Evolutionary conservation across 2,113 vertebrate genomes (phyloP).

Genomic region (Pica pica): DNA sequence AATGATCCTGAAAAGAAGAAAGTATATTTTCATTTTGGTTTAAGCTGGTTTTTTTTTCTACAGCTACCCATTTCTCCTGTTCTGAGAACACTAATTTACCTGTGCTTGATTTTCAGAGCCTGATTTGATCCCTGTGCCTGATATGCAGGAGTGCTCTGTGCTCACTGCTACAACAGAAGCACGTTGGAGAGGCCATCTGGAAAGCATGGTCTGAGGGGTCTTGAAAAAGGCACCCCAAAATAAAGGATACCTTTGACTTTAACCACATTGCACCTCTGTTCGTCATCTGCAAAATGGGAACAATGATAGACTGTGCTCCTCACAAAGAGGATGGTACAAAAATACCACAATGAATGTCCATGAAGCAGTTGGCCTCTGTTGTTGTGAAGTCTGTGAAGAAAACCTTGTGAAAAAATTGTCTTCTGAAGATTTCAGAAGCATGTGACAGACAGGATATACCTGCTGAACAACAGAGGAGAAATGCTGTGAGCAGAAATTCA

Average conservation of each 20-base stretch:
- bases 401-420: background rate
- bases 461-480: background rate
- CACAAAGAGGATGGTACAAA: background rate
- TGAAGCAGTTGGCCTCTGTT: background rate
- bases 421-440: background rate
- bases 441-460: background rate
- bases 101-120: background rate
- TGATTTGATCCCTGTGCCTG: background rate
- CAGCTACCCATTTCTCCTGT: background rate
- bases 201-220: background rate
- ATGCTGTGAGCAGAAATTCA: background rate
- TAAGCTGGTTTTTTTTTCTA: background rate
- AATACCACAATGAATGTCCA: background rate
- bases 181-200: background rate
- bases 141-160: fast-evolving
- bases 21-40: background rate
- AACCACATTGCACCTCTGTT: background rate
- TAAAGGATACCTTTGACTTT: background rate
- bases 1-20: background rate
- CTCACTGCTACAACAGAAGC: background rate
- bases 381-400: background rate
- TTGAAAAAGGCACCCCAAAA: background rate
- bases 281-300: background rate
- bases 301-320: background rate
- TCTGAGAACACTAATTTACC: background rate